Evolutionary conservation across 2,113 vertebrate species (phyloP).

Genomic region (Menidia beryllina): DNA sequence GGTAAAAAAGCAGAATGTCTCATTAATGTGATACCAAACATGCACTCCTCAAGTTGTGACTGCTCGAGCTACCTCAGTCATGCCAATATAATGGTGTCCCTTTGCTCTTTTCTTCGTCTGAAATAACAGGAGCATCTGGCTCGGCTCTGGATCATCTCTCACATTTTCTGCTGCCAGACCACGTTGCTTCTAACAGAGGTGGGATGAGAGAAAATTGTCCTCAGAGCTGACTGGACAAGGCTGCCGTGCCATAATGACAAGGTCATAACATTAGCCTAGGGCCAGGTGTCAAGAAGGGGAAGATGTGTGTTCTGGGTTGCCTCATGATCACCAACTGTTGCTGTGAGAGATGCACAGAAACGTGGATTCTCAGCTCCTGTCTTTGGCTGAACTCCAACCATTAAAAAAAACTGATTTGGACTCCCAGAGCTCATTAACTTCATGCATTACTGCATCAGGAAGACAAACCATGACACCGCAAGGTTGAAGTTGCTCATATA

Average conservation of each 20-base stretch:
- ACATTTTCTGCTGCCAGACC: slow-evolving; percentile 20
- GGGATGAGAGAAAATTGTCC: slow-evolving; percentile 42
- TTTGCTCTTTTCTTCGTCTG: slow-evolving; percentile 25
- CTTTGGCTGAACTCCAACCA: slow-evolving; percentile 26
- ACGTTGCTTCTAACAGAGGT: not conserved
- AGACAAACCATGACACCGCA: slow-evolving; percentile 19
- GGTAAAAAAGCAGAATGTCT: slow-evolving; percentile 3
- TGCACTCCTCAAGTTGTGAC: slow-evolving; percentile 20
- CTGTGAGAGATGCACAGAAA: slow-evolving; percentile 28
- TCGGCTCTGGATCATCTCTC: slow-evolving; percentile 13
- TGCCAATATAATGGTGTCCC: slow-evolving; percentile 9
- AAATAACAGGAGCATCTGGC: slow-evolving; percentile 51
- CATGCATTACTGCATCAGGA: slow-evolving; percentile 29
- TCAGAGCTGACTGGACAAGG: slow-evolving; percentile 6
- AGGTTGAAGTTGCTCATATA: slow-evolving; percentile 31
- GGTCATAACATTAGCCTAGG: slow-evolving; percentile 19
- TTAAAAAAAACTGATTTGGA: slow-evolving; percentile 35
- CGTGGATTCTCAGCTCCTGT: slow-evolving; percentile 1
- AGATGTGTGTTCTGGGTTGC: slow-evolving; percentile 6
- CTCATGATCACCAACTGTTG: slow-evolving; percentile 15
- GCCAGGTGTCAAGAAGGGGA: slow-evolving; percentile 19
- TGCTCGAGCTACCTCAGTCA: slow-evolving; percentile 12
- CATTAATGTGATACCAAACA: slow-evolving; percentile 37
- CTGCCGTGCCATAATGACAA: slow-evolving; percentile 31
- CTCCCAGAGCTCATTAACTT: slow-evolving; percentile 42